Evolutionary conservation across 2,797 vertebrate genomes (phyloP).

Genomic region (Poeciliopsis infans): DNA sequence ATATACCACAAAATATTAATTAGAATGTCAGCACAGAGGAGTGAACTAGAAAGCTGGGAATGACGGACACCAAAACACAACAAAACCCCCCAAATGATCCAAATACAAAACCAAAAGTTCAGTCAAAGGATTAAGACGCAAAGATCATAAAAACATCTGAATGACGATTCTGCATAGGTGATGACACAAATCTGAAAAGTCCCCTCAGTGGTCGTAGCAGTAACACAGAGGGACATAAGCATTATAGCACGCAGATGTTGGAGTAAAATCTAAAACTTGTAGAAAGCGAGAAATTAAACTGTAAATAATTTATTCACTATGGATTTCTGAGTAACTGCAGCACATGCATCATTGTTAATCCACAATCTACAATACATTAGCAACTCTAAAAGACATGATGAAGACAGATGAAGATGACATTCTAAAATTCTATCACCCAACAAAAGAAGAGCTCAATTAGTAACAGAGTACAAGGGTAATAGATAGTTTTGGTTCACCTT

Average conservation of each 20-base stretch:
- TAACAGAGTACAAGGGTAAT: background rate
- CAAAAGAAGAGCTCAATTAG: background rate
- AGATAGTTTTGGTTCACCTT: slow-evolving; percentile 15
- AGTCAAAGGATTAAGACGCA: background rate
- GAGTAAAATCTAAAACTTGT: background rate
- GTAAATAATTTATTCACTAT: background rate
- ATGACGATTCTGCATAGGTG: background rate
- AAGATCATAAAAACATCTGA: background rate
- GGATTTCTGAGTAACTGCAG: background rate
- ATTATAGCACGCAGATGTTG: background rate
- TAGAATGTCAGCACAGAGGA: background rate
- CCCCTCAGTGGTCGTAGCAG: background rate
- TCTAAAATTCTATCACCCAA: slow-evolving; percentile 1
- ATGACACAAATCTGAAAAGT: background rate
- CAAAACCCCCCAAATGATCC: background rate
- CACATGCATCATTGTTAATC: background rate
- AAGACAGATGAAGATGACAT: background rate
- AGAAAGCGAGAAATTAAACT: background rate
- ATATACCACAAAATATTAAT: background rate
- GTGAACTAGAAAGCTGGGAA: background rate
- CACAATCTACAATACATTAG: background rate
- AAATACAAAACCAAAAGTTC: background rate
- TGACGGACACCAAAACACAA: background rate
- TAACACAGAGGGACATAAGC: background rate
- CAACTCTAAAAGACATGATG: background rate